Conservation (phyloP, 1,140 invertebrate species). For the Octopus sinensis region DNA sequence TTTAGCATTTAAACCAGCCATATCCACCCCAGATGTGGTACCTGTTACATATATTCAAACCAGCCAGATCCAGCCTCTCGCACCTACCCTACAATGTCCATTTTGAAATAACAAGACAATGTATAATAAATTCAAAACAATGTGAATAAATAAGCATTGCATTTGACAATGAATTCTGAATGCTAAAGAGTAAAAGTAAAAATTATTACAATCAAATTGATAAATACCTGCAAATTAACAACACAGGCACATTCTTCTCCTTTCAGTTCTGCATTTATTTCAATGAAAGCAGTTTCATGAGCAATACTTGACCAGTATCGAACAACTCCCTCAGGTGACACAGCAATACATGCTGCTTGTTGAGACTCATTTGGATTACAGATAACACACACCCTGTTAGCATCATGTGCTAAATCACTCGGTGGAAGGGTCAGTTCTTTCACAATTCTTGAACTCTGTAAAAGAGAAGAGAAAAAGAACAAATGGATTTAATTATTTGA, state of each 20-base stretch:
- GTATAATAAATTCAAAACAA: no score
- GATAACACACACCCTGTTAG: slow-evolving; percentile 82
- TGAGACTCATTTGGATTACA: slow-evolving; percentile 65
- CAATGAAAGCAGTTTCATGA: slow-evolving; percentile 81
- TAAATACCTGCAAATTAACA: slow-evolving; percentile 40
- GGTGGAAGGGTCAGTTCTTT: slow-evolving; percentile 83
- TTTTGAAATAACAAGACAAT: no score
- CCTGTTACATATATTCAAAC: no score
- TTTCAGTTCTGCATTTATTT: slow-evolving; percentile 78
- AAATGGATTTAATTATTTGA: not conserved
- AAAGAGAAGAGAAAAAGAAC: slow-evolving; percentile 13
- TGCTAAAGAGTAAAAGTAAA: no score
- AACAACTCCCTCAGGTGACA: slow-evolving; percentile 87
- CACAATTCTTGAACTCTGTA: slow-evolving; percentile 61
- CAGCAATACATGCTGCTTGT: slow-evolving; percentile 76
- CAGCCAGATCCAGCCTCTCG: no score
- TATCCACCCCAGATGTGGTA: no score
- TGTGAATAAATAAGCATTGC: no score
- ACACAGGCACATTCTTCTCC: slow-evolving; percentile 68
- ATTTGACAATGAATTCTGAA: no score
- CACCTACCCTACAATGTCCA: no score
- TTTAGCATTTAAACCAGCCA: no score
- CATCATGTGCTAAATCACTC: slow-evolving; percentile 86
- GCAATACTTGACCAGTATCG: slow-evolving; percentile 87
- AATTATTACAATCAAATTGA: no score